Evolutionary conservation across 1,140 invertebrate genomes (phyloP).

Genomic region (Aleiodes sp.): DNA sequence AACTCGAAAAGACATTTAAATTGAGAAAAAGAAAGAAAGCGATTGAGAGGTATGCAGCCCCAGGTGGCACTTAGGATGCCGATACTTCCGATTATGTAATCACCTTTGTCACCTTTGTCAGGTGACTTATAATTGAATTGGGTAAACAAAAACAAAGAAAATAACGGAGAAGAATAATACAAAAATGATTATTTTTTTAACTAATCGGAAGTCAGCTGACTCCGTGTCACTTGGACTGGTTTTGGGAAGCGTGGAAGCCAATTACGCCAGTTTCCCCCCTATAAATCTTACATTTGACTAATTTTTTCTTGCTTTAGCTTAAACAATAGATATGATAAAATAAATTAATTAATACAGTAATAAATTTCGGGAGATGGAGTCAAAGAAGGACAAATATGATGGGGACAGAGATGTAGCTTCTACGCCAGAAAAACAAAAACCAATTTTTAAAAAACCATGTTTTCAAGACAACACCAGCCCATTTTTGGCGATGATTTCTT

Average conservation of each 20-base stretch:
- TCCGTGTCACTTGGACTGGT: conserved; percentile 65
- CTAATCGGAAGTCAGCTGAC: conserved; percentile 59
- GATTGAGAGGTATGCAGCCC: conserved; percentile 66
- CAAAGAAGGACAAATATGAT: conserved; percentile 42
- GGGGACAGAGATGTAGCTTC: conserved; percentile 44
- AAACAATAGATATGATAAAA: too few relatives aligned
- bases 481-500: too few relatives aligned
- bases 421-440: conserved; percentile 54
- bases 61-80: conserved; percentile 65
- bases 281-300: conserved; percentile 43
- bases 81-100: conserved; percentile 49
- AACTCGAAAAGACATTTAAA: conserved; percentile 48
- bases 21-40: conserved; percentile 36
- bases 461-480: too few relatives aligned
- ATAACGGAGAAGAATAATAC: too few relatives aligned
- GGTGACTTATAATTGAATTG: too few relatives aligned
- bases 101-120: neutral
- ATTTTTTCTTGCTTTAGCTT: neutral
- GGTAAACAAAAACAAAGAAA: too few relatives aligned
- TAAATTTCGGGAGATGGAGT: conserved; percentile 33
- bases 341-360: too few relatives aligned
- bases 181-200: conserved; percentile 26
- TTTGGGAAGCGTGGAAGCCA: conserved; percentile 54
- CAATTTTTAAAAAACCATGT: too few relatives aligned
- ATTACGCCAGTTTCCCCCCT: conserved; percentile 35